Percentiles rank a stretch among this genome's conserved stretches.
Conservation (phyloP, 2,888 invertebrate species). For the Tetramorium bicarinatum region DNA sequence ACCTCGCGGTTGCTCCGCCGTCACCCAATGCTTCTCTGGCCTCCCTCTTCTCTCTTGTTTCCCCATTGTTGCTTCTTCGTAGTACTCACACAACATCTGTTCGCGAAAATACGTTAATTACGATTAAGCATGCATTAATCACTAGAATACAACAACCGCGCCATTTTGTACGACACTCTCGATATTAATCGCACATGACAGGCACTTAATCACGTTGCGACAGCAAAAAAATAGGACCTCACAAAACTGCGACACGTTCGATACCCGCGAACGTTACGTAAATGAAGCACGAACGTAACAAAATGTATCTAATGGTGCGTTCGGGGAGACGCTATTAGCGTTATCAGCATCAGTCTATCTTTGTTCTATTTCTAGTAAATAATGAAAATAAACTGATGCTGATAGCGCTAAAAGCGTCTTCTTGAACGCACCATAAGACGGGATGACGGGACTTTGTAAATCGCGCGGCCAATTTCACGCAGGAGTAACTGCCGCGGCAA, state of each 20-base stretch:
- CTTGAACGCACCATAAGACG: too few relatives aligned
- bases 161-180: neutral
- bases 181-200: constrained; percentile 1
- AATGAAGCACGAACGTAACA: neutral
- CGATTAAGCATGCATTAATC: constrained; percentile 24
- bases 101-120: constrained; percentile 30
- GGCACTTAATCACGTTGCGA: constrained; percentile 13
- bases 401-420: too few relatives aligned
- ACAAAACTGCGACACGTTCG: neutral
- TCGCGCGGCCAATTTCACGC: neutral
- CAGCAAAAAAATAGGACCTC: neutral
- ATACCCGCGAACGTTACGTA: neutral
- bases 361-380: too few relatives aligned
- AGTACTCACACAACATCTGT: neutral
- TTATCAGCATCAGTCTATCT: too few relatives aligned
- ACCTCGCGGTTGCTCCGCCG: neutral
- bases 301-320: neutral
- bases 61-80: neutral
- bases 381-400: too few relatives aligned
- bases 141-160: neutral
- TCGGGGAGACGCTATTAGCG: too few relatives aligned
- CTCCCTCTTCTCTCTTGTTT: neutral
- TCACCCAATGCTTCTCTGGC: neutral
- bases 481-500: neutral
- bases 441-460: neutral